Conservation (phyloP, 2,113 vertebrate species). For the Misgurnus anguillicaudatus region DNA sequence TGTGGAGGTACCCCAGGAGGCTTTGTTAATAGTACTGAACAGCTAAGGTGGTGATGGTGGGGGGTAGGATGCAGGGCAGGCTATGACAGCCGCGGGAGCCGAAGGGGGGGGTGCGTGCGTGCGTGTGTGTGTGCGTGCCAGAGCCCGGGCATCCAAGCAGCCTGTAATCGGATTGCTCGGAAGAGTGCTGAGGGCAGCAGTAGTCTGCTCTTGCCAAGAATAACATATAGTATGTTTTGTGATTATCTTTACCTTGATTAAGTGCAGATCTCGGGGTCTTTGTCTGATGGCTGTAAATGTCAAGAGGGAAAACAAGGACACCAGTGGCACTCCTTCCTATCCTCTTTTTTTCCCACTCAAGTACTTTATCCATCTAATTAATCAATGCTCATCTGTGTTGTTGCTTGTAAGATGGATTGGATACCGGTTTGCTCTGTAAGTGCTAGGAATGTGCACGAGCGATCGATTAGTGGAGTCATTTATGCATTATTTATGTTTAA, state of each 20-base stretch:
- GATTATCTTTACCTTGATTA: constrained; percentile 70
- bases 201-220: constrained; percentile 55
- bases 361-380: constrained; percentile 68
- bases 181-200: constrained; percentile 71
- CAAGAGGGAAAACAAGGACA: constrained; percentile 59
- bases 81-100: constrained; percentile 29
- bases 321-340: constrained; percentile 55
- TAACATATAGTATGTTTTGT: constrained; percentile 42
- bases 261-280: constrained; percentile 64
- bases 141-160: constrained; percentile 59
- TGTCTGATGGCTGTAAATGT: constrained; percentile 63
- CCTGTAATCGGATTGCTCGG: constrained; percentile 71
- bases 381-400: constrained; percentile 70
- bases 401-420: constrained; percentile 54
- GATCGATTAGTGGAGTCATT: not conserved
- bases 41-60: constrained; percentile 65
- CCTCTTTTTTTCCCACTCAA: constrained; percentile 17
- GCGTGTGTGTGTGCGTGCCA: constrained; percentile 21
- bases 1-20: constrained; percentile 61
- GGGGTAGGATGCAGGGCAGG: constrained; percentile 23
- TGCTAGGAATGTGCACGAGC: constrained; percentile 1
- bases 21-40: constrained; percentile 66
- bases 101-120: not conserved
- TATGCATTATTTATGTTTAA: too few species aligned
- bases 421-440: constrained; percentile 59